Evolutionary conservation across 2,113 vertebrate genomes (phyloP).

Genomic region (Dromiciops gliroides): DNA sequence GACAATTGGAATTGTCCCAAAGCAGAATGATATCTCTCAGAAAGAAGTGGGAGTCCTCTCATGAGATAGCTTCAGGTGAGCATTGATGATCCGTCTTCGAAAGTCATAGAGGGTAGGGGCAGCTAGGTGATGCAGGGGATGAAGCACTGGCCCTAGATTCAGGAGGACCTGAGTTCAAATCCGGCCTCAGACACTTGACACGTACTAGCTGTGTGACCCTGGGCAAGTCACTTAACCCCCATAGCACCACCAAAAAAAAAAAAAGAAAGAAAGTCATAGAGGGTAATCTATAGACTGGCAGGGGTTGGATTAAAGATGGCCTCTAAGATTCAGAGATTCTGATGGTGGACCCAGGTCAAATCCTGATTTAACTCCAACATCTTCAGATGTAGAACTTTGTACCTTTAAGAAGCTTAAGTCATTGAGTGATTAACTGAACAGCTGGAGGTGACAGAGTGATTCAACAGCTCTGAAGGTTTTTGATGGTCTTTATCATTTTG

Average conservation of each 20-base stretch:
- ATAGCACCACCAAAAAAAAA: too few species aligned
- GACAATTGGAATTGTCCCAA: background rate
- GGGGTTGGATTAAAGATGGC: background rate
- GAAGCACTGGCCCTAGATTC: too few species aligned
- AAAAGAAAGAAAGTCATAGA: too few species aligned
- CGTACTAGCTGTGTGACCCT: too few species aligned
- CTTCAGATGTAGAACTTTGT: background rate
- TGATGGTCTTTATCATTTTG: background rate
- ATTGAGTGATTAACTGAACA: background rate
- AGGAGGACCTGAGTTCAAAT: too few species aligned
- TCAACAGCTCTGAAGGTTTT: background rate
- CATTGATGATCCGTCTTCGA: background rate
- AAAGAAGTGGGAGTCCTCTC: background rate
- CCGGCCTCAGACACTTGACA: too few species aligned
- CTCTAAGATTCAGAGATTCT: background rate
- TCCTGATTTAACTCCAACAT: background rate
- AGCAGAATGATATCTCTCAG: background rate
- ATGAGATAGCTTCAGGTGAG: background rate
- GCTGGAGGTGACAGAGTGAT: background rate
- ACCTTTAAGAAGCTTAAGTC: background rate
- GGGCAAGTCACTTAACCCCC: too few species aligned
- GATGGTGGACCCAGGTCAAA: background rate
- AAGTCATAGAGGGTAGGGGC: background rate
- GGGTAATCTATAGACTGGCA: background rate
- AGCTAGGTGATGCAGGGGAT: too few species aligned